Evolutionary conservation across 92 coral and sea anemone species (phyloP).

Genomic region (Pocillopora meandrina): DNA sequence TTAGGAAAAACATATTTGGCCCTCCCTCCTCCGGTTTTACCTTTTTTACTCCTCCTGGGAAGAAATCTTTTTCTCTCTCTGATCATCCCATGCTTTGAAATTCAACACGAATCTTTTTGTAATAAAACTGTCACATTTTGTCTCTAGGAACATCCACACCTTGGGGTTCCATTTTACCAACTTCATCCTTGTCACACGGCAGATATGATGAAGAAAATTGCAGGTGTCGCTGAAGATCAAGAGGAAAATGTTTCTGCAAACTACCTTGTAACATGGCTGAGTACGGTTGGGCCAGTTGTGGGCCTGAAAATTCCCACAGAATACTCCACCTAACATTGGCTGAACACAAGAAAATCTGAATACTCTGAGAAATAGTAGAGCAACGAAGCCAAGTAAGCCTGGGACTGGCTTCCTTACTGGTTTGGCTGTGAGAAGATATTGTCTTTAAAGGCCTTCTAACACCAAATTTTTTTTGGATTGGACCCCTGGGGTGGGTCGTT

Average conservation of each 20-base stretch:
- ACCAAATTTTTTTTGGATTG: no score
- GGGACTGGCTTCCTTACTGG: no score
- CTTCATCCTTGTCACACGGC: constrained; percentile 98
- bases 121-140: background rate
- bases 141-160: constrained; percentile 85
- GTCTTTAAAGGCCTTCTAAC: no score
- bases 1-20: no score
- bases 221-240: background rate
- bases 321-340: constrained; percentile 32
- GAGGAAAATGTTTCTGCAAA: constrained; percentile 17
- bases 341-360: background rate
- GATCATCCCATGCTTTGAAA: no score
- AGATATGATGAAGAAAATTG: constrained; percentile 78
- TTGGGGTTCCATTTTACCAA: constrained; percentile 86
- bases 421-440: no score
- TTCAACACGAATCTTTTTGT: background rate
- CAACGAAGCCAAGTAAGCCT: no score
- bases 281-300: constrained; percentile 89
- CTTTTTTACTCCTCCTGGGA: no score
- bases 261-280: constrained; percentile 89
- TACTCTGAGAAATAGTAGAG: background rate
- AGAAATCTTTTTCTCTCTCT: no score
- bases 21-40: no score
- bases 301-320: constrained; percentile 74
- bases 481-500: no score